These are phyloP conservation scores for Neodiprion pinetum DNA, from an alignment of 1,140 invertebrate species.

Conservation along the genomic window DNA sequence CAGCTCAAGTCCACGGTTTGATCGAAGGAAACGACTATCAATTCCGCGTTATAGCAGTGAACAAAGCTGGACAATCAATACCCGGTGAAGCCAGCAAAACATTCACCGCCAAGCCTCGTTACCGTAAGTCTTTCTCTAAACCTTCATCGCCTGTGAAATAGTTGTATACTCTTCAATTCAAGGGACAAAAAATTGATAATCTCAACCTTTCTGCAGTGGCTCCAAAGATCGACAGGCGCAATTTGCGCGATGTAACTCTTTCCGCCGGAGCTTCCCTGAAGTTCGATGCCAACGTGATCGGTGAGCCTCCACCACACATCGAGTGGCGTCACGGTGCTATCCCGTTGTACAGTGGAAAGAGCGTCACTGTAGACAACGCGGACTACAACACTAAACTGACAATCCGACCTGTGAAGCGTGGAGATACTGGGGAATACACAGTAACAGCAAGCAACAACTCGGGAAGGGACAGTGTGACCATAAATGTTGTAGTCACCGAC, in stretches of 20 bases:
- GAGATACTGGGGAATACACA: conserved; percentile 89
- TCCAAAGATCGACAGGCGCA: conserved; percentile 94
- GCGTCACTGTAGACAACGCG: conserved; percentile 80
- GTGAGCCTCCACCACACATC: conserved; percentile 89
- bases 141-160: not conserved
- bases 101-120: conserved; percentile 91
- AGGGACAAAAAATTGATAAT: not conserved
- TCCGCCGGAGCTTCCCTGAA: conserved; percentile 93
- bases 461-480: conserved; percentile 86
- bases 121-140: conserved; percentile 64
- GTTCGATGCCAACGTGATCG: conserved; percentile 88
- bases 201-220: conserved; percentile 69
- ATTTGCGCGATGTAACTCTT: conserved; percentile 85
- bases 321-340: conserved; percentile 83
- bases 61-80: conserved; percentile 92
- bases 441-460: conserved; percentile 85
- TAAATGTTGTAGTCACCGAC: conserved; percentile 92
- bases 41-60: conserved; percentile 96
- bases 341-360: conserved; percentile 65
- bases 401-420: conserved; percentile 79
- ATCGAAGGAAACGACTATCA: conserved; percentile 98
- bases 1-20: conserved; percentile 82
- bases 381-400: conserved; percentile 90
- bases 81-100: conserved; percentile 87
- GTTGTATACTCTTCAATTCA: not conserved